Evolutionary conservation across 2,797 vertebrate species (phyloP).

Genomic region (Megalops cyprinoides): DNA sequence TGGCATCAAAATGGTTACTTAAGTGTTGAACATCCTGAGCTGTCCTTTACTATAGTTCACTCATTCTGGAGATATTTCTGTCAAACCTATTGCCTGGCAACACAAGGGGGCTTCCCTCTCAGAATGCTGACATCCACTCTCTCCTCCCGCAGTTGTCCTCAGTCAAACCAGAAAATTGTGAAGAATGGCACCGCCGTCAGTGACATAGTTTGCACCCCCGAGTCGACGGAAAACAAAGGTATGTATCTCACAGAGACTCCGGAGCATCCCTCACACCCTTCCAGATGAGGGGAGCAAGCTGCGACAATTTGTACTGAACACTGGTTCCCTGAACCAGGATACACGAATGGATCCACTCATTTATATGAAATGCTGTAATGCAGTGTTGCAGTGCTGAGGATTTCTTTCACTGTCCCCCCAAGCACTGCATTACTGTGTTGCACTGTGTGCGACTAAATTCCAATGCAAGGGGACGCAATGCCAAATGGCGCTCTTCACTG

Average conservation of each 20-base stretch:
- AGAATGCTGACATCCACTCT: too few species aligned
- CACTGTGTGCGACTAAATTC: neutral
- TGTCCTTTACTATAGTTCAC: too few species aligned
- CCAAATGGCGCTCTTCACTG: neutral
- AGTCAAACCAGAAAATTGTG: constrained; percentile 27
- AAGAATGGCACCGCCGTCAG: constrained; percentile 11
- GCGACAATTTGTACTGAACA: neutral
- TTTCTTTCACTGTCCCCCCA: too few species aligned
- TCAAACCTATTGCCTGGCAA: too few species aligned
- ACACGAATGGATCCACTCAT: neutral
- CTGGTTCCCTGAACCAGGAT: neutral
- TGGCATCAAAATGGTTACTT: too few species aligned
- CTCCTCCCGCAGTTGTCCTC: constrained; percentile 36
- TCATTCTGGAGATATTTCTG: too few species aligned
- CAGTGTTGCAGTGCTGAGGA: too few species aligned
- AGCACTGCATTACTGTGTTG: neutral
- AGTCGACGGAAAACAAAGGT: neutral
- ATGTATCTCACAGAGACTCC: neutral
- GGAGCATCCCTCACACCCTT: neutral
- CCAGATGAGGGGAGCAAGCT: neutral
- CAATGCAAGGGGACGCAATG: too few species aligned
- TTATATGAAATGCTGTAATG: too few species aligned
- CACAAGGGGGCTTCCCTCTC: too few species aligned
- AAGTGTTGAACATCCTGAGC: too few species aligned
- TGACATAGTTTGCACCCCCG: constrained; percentile 36